Evolutionary conservation across 2,888 invertebrate genomes (phyloP), one percentile per base, ranked within the genome.

Genomic region (Ophion ellenae): DNA sequence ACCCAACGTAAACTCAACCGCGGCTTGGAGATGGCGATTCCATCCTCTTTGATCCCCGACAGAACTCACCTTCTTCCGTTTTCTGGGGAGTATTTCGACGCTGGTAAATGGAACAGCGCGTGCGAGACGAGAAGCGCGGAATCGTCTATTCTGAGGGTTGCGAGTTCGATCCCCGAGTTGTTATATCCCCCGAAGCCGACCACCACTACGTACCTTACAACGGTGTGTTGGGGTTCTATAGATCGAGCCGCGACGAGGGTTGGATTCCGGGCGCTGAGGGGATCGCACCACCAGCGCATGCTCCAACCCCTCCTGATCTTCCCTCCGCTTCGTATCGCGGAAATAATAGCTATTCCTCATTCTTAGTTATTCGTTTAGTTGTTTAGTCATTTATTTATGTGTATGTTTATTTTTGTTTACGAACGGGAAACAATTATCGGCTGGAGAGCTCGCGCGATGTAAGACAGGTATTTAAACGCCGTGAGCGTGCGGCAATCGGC

Each of bases 81-180:
- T 53, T 53, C 53, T 53, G 53, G 24, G 11, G 2, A 7, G 24
- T 20, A 28, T 69, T 61, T 77, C 74, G 3, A 47, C 64, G 69
- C 36, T 53, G 36, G 70, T 45, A 78, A 53, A 57, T 64, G 28
- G 24, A 78, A 80, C 69, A 73, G 71, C 73, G 79, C 84, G 75
- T 83, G 61, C 67, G 14, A 59, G 61, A 28, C 74, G 81, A 76
- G 83, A 83, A 86, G 80, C 89, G 86, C 87, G 88, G 86, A 83
- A 84, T 86, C 88, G 87, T 84, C 88, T 89, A 86, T 89, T 90
- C 89, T 85, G 88, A 88, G 87, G 83, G 86, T 84, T 66, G 78
- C 85, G 84, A 83, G 88, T 90, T 91, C 91, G 92, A 92, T 92
- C 88, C 89, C 87, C 88, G 88, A 81, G 87, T 76, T 86, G 87